Percentiles rank a stretch among this genome's conserved stretches.
Conservation (phyloP, 2,888 invertebrate genomes). For the Sesamia inferens region DNA sequence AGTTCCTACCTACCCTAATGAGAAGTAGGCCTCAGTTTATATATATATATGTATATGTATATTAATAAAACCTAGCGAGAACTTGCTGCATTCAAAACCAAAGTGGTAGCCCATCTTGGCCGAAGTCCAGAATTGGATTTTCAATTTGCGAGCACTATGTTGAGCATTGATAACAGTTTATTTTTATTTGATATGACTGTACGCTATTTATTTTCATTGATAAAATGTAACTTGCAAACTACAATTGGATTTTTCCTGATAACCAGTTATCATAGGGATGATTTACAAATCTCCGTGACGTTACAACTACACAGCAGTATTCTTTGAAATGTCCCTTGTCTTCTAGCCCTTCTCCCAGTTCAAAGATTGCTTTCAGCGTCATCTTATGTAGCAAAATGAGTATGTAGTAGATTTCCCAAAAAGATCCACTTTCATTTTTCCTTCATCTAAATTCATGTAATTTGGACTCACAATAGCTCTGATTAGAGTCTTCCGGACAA, state of each 20-base stretch:
- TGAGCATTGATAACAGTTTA: constrained; percentile 14
- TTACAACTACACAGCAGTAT: not conserved
- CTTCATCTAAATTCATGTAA: constrained; percentile 37
- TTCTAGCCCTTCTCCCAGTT: not conserved
- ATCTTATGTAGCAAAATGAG: not conserved
- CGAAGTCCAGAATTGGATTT: constrained; percentile 21
- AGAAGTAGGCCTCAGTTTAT: not conserved
- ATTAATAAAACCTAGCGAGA: constrained; percentile 10
- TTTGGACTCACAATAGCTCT: constrained; percentile 46
- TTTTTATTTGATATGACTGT: constrained; percentile 11
- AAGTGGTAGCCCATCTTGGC: constrained; percentile 22
- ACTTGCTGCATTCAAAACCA: not conserved
- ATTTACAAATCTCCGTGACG: not conserved
- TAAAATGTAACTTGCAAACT: constrained; percentile 2
- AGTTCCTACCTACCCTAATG: not conserved
- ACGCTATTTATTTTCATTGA: not conserved
- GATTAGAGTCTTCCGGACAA: constrained; percentile 46
- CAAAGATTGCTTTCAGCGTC: not conserved
- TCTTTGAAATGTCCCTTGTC: not conserved
- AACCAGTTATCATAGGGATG: not conserved
- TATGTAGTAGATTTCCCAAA: not conserved
- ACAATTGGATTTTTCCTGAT: not conserved
- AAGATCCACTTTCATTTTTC: constrained; percentile 19
- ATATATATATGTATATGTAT: not conserved
- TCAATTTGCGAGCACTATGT: constrained; percentile 7